These are phyloP conservation scores for Prenolepis imparis DNA, from an alignment of 2,888 invertebrate genomes.

Conservation along the genomic window DNA sequence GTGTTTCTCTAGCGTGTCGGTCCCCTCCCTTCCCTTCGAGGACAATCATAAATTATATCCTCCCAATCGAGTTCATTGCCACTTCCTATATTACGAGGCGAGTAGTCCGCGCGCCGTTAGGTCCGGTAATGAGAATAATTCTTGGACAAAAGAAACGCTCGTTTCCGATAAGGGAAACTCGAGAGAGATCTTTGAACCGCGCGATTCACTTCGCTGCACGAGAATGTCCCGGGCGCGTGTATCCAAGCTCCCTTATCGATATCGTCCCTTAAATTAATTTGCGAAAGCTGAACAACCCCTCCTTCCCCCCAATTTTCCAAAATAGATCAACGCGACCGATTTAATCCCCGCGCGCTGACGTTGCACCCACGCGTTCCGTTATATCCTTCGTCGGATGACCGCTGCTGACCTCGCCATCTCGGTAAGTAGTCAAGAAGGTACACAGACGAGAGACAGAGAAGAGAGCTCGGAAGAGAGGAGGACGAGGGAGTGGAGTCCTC, in stretches of 20 bases:
- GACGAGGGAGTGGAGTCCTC: conserved; percentile 62
- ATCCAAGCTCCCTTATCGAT: no score
- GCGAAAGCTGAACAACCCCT: conserved; percentile 20
- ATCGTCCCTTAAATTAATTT: conserved; percentile 19
- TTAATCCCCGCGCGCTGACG: conserved; percentile 81
- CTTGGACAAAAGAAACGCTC: conserved; percentile 32
- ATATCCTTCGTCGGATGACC: conserved; percentile 79
- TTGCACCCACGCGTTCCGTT: conserved; percentile 81
- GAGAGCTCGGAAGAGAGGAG: conserved; percentile 25
- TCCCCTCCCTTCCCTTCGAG: conserved; percentile 58
- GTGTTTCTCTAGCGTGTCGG: conserved; percentile 26
- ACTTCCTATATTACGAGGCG: conserved; percentile 52
- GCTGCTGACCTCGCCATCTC: conserved; percentile 78
- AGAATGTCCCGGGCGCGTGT: neutral
- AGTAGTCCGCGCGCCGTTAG: conserved; percentile 38
- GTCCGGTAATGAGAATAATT: conserved; percentile 53
- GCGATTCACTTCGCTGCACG: conserved; percentile 41
- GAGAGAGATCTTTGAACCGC: conserved; percentile 14
- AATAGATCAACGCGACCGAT: conserved; percentile 72
- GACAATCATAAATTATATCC: conserved; percentile 72
- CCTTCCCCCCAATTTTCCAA: conserved; percentile 1
- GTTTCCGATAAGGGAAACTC: conserved; percentile 43
- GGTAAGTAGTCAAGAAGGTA: conserved; percentile 67
- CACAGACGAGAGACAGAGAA: conserved; percentile 46
- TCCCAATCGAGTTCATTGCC: conserved; percentile 70